Evolutionary conservation across 2,113 vertebrate genomes (phyloP), one percentile per base, ranked within the genome.

Genomic region (Sinosuthora webbiana): DNA sequence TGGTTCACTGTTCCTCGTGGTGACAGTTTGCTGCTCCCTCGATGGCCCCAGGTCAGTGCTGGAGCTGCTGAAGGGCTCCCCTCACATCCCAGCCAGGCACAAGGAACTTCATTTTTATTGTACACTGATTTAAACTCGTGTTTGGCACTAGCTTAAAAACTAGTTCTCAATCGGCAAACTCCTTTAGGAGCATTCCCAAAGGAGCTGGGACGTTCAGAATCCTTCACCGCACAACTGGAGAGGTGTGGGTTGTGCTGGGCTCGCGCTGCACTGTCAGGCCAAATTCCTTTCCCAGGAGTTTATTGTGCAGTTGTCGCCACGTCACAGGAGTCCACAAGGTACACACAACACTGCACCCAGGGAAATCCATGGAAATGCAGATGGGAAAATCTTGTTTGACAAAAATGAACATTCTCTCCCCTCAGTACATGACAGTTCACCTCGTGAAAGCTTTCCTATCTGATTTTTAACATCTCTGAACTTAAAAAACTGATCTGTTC

Each of bases 251-350:
- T 47, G 93, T 89, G 80, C 89, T n/a, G 14, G 63, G 45, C 74
- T 79, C 14, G 0, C 30, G 17, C 55, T 56, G 71, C 20, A 47
- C 63, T 37, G 17, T 37, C 63, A 68, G 31, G 42, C 11, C 74
- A 73, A 76, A 91, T 76, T 84, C 84, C 91, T 89, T 73, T 85
- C 81, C 71, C 10, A 0, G 77, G 87, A 96, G 78, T 93, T 89
- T 76, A 8, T 30, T 56, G 62, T 25, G 6, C 2, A 23, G 37
- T 9, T 81, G 37, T 24, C 95, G 84, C 89, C 93, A 83, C 41
- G 55, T 77, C 78, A 57, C 74, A 53, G 41, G 74, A 65, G 87
- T 53, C 62, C 65, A 14, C 14, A 13, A 64, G 80, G 74, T 69
- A 67, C 49, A n/a, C 0, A 0, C 56, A 45, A 10, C 41, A 4